These are phyloP conservation scores for Bryconaethiops microstoma DNA, from an alignment of 2,797 vertebrate species.

Conservation along the genomic window DNA sequence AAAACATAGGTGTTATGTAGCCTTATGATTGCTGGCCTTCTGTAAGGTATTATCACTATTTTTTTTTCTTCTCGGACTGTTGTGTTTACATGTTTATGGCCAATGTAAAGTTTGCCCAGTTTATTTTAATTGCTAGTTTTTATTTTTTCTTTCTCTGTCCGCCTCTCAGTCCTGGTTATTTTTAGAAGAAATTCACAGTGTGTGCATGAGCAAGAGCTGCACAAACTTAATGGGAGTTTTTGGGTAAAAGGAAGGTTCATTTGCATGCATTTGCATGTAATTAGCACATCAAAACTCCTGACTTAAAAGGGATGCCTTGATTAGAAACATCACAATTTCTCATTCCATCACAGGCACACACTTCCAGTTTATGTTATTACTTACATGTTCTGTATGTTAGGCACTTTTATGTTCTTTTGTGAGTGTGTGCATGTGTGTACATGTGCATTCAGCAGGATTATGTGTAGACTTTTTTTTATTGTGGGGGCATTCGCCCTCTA, in stretches of 20 bases:
- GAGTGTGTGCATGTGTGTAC: constrained; percentile 2
- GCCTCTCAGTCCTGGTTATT: constrained; percentile 46
- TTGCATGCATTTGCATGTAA: constrained; percentile 76
- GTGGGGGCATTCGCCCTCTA: neutral
- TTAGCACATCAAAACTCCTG: constrained; percentile 78
- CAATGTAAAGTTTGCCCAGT: constrained; percentile 1
- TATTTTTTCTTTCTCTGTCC: constrained; percentile 9
- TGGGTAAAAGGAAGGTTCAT: constrained; percentile 62
- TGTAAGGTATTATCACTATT: too few species aligned
- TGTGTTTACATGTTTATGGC: neutral
- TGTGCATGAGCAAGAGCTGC: constrained; percentile 16
- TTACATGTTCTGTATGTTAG: neutral
- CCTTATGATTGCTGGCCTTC: too few species aligned
- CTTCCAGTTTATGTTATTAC: neutral
- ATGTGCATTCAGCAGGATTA: neutral
- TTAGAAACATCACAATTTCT: constrained; percentile 65
- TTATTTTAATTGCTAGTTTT: constrained; percentile 7
- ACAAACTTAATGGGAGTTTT: constrained; percentile 58
- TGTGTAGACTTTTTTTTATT: neutral
- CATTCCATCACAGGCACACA: neutral
- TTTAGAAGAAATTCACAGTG: constrained; percentile 37
- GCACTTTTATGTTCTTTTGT: neutral
- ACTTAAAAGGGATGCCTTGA: constrained; percentile 74
- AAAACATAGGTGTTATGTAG: too few species aligned
- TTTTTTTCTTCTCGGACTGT: neutral